Base-by-base conservation (phyloP, 2,797 vertebrate genomes). In the Notoglanidium macrostoma region DNA sequence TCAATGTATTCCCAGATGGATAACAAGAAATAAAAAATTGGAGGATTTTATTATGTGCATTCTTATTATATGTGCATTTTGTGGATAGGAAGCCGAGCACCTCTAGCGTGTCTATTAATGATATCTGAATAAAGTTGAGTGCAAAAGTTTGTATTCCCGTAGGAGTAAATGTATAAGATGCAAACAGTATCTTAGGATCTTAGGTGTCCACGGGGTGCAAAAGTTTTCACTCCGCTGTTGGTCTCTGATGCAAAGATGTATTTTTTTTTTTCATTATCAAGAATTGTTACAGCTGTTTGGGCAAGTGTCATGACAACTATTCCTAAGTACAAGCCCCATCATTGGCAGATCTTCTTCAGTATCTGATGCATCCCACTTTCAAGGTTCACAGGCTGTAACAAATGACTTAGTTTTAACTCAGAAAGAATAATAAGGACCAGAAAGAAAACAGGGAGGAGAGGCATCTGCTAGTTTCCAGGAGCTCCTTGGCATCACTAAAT, bases 401-500 rank as follows among this genome's bases (percentile, higher is more conserved):
- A 77, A 44, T 78, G 73, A 67, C n/a, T 32, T 81, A 44, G 35
- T 19, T 23, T 15, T 51, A 63, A 29, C 26, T 79, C 67, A 54
- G 40, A 55, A 55, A 32, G 32, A 49, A 46, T 82, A 72, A 84
- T 46, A 19, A 40, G 15, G 23, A 55, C 51, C 68, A 77, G 17
- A 68, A 49, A 63, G 49, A 51, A 82, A 32, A 72, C 49, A 54
- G 26, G n/a, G 40, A 54, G 23, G 35, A 51, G 63, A 82, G 57
- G 72, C 21, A 81, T 87, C 17, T 72, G 19, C 9, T 57, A 85
- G 59, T 51, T 76, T 9, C 23, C 63, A 46, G 32, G 51, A 67
- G 80, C 73, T 67, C 78, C 8, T 26, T 88, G 70, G 67, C 67
- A 87, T 85, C 88, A 88, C 79, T 59, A 84, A 83, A 79, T 55